Percentiles rank a stretch among this genome's conserved stretches.
phyloP scores from a whole-genome alignment of 1,140 invertebrate genomes.

The Mycetomoellerius zeteki region DNA sequence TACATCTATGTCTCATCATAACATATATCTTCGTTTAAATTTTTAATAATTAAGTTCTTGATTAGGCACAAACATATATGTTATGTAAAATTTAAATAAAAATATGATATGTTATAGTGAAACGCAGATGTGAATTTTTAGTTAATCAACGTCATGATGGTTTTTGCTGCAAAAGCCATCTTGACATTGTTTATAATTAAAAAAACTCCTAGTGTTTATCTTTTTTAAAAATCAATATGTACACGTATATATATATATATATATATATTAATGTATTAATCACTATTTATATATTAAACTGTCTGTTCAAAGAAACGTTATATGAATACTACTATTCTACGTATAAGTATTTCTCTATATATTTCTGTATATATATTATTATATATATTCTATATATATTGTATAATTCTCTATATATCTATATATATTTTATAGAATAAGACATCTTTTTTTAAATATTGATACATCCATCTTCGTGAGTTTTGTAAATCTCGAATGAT shows the following conservation, averaged over 20 bases:
- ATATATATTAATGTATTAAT: neutral
- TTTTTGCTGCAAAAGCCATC: neutral
- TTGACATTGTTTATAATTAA: neutral
- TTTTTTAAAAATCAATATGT: neutral
- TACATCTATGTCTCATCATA: neutral
- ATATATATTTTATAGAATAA: neutral
- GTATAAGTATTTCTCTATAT: neutral
- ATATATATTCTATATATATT: too few species aligned
- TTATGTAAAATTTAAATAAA: too few species aligned
- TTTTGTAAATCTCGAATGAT: neutral
- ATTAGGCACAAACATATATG: too few species aligned
- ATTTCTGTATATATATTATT: neutral
- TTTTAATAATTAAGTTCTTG: neutral
- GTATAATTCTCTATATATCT: too few species aligned
- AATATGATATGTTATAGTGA: too few species aligned
- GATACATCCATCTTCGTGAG: neutral
- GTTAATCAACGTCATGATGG: too few species aligned
- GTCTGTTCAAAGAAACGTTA: neutral
- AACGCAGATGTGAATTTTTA: too few species aligned
- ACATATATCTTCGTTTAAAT: neutral
- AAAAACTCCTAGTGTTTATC: neutral
- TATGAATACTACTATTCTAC: constrained; percentile 14
- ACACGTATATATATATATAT: neutral
- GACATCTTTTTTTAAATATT: neutral
- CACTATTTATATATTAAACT: neutral